These are phyloP conservation scores for Oryctes rhinoceros DNA, from an alignment of 1,140 invertebrate genomes.

Conservation along the genomic window DNA sequence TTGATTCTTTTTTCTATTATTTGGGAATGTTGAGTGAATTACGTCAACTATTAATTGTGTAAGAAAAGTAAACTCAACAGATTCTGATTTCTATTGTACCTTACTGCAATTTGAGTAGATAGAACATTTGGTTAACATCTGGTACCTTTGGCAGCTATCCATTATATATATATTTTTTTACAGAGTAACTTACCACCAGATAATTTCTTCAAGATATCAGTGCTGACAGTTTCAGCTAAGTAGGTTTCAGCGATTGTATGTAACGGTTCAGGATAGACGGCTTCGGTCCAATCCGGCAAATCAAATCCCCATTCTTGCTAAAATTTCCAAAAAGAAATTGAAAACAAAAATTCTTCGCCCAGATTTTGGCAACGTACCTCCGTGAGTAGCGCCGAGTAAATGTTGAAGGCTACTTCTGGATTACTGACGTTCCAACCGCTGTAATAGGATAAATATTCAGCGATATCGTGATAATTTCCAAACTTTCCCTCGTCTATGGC, in stretches of 20 bases:
- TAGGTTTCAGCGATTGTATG: constrained; percentile 44
- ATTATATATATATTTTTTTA: too few relatives aligned
- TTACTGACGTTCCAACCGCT: constrained; percentile 9
- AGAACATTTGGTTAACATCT: too few relatives aligned
- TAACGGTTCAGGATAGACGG: constrained; percentile 61
- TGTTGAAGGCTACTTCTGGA: not conserved
- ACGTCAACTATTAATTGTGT: too few relatives aligned
- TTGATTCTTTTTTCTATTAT: not conserved
- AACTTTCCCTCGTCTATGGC: not conserved
- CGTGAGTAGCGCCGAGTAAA: not conserved
- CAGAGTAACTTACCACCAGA: not conserved
- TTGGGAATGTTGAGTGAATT: not conserved
- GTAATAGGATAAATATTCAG: constrained; percentile 16
- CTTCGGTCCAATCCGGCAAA: constrained; percentile 45
- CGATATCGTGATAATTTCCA: constrained; percentile 9
- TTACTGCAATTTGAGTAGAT: too few relatives aligned
- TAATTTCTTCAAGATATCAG: constrained; percentile 22
- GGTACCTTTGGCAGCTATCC: too few relatives aligned
- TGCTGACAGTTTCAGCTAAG: constrained; percentile 45
- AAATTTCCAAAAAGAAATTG: not conserved
- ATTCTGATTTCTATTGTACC: too few relatives aligned
- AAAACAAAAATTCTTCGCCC: too few relatives aligned
- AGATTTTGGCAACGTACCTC: constrained; percentile 19
- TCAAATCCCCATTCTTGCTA: constrained; percentile 40
- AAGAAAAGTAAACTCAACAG: too few relatives aligned